Evolutionary conservation across 92 coral and sea anemone genomes (phyloP), one percentile per base, ranked within the genome.

Genomic region (Heteractis magnifica): DNA sequence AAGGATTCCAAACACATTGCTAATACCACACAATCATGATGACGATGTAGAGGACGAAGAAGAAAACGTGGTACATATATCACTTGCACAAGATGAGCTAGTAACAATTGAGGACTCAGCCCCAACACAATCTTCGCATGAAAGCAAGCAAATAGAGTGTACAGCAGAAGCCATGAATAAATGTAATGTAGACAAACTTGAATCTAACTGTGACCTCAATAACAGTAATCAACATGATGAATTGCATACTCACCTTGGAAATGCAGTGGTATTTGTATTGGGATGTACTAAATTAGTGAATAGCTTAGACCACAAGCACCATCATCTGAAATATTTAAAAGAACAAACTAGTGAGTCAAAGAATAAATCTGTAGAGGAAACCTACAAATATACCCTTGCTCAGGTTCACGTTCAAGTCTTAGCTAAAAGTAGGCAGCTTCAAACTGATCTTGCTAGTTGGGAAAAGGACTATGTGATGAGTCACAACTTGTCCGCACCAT

Each of bases 391-490:
- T 56, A 58, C 68, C 21, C 87, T 90, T 52, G 90, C 87, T 55
- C 75, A 18, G 65, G 77, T 86, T 55, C 90, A 90, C 79, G 77
- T 64, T 13, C 64, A 62, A 51, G 88, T 90, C n/a, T 73, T 79
- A 23, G 83, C 72, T 77, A 80, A 77, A 74, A 82, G 70, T 26
- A 14, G 80, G 20, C 70, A 55, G 23, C 53, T 81, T 6, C 84
- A 82, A 58, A 52, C 60, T 50, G 82, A 79, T 56, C 85, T 83
- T 50, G 78, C 53, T 19, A 78, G 73, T 59, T 82, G 90, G 92
- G 92, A 86, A 49, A 81, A 86, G 82, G 59, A 86, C 26, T n/a
- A 86, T 79, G 70, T 86, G 21, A 18, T 86, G 5, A 58, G 78
- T 13, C 71, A 89, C 44, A 82, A 86, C 83, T 76, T 84, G 15